Evolutionary conservation across 2,113 vertebrate genomes (phyloP), one percentile per base, ranked within the genome.

Genomic region (Malurus elegans): DNA sequence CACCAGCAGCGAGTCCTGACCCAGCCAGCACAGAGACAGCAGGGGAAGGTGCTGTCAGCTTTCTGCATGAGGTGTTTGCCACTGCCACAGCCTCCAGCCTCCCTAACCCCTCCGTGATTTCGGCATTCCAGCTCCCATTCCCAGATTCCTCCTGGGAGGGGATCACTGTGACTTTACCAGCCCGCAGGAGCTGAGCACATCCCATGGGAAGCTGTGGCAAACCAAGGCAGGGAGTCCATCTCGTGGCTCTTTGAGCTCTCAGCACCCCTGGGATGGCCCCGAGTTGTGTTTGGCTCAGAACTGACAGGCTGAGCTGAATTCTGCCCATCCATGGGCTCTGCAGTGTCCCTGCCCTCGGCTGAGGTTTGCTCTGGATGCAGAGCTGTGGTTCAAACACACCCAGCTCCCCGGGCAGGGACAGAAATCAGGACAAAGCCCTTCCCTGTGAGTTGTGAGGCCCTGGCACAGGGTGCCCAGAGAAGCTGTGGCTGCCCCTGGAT

Each of bases 171-270:
- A 12, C 5, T 23, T 47, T 21, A 18, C 19, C 0, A 17, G 81
- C 47, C 57, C 36, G 5, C 2, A 42, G 58, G n/a, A 64, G 45
- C 31, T 61, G 54, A 45, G 71, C 48, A 69, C n/a, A 29, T 24
- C 58, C 42, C 0, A 0, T 60, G 64, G 54, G 62, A 73, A 61
- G 38, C 32, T 48, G 31, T 1, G 8, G 42, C 21, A 64, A 40
- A 47, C 1, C 0, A 0, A 40, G 54, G 29, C 40, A 34, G 0
- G 31, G 14, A 80, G 32, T 31, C 19, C 13, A 50, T 32, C 51
- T 69, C 6, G 2, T 72, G 45, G 14, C 47, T 87, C 42, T 31
- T 6, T 6, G 10, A 62, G 25, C 9, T 50, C 45, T 5, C 1
- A 9, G 31, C 21, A 89, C 60, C 28, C 13, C 36, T 14, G 40